Evolutionary conservation across 2,888 invertebrate genomes (phyloP), one percentile per base, ranked within the genome.

Genomic region (Drosophila paramelanica): DNA sequence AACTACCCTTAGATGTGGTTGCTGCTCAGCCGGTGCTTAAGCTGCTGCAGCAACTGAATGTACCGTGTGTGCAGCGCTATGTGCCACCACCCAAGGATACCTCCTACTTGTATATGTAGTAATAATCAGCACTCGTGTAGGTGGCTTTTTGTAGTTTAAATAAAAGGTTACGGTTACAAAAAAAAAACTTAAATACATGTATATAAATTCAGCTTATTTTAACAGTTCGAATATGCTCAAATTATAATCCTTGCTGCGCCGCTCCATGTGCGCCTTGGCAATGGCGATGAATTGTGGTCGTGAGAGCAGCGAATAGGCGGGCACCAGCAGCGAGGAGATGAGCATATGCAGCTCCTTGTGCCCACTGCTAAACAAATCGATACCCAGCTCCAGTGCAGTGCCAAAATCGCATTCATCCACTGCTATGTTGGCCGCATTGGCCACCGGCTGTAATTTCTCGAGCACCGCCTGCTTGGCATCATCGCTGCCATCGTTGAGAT

Each of bases 341-440:
- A 94, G 94, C 4, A 93, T 92, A 90, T 98, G 95, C 17, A 98
- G 93, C 68, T 94, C 93, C 51, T 94, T 93, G 56, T 95, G 92
- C 0, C 97, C 97, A 62, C 95, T 96, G 69, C 95, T 95, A 90
- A 98, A 97, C 50, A 99, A 92, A 91, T 97, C 95, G 77, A 97
- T 95, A 0, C 98, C 98, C 39, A 97, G 93, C 92, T 99, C 98
- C 2, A 99, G 92, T 0, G 97, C 96, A 57, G 97, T 98, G 0
- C 98, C 99, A 92, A 98, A 98, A 91, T 99, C 98, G 90, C 96
- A 96, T 91, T 99, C 99, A 90, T 99, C 99, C 61, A 96, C 95
- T 0, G 98, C 99, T 66, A 90, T 90, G 25, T 77, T 89, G 1
- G 92, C 96, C 60, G 95, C 95, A 4, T 96, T 97, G 67, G 98